Conservation (phyloP, 1,140 invertebrate species). For the Panagrolaimus sp. region DNA sequence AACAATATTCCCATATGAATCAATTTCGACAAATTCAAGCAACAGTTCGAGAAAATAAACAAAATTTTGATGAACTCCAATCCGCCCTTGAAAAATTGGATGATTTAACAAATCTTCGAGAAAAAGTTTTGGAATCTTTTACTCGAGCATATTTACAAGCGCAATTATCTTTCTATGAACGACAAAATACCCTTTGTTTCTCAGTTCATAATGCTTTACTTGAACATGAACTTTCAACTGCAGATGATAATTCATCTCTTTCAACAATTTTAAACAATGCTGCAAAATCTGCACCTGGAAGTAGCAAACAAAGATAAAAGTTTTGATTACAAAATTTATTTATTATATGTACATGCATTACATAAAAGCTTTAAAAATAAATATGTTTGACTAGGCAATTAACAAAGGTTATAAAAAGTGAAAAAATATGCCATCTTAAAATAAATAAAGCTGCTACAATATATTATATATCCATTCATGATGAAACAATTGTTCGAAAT, state of each 20-base stretch:
- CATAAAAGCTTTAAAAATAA: no score
- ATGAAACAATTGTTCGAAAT: no score
- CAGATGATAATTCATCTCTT: neutral
- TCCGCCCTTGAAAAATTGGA: neutral
- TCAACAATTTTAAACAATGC: neutral
- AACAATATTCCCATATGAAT: conserved; percentile 13
- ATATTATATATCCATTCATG: no score
- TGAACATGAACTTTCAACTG: conserved; percentile 7
- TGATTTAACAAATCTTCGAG: neutral
- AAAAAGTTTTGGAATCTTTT: conserved; percentile 12
- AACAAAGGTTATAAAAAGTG: no score
- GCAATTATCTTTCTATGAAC: neutral
- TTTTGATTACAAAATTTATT: no score
- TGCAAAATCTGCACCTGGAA: neutral
- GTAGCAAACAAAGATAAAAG: neutral
- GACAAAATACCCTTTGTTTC: neutral
- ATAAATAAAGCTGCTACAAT: no score
- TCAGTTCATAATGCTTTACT: conserved; percentile 1
- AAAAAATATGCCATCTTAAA: no score
- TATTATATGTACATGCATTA: no score
- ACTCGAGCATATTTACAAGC: neutral
- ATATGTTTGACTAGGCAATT: no score
- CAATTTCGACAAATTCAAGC: conserved; percentile 9
- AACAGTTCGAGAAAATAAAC: neutral
- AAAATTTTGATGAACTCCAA: conserved; percentile 10